phyloP scores from a whole-genome alignment of 2,113 vertebrate species.

The Oreochromis niloticus region DNA sequence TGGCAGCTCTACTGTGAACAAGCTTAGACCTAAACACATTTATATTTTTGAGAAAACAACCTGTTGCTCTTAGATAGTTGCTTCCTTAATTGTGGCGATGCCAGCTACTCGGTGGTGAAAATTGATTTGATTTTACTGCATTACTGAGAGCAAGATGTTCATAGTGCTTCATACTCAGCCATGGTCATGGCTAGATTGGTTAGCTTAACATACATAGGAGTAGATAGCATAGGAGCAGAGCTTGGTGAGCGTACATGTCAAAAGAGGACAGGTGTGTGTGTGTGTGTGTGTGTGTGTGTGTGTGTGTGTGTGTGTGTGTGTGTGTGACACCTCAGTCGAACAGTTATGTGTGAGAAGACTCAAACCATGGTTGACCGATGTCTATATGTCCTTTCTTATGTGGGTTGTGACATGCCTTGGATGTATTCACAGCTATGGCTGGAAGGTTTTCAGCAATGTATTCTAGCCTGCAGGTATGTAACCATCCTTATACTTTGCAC shows the following conservation, averaged over 20 bases:
- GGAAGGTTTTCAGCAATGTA: slow-evolving; percentile 5
- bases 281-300: too few species aligned
- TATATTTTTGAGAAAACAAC: neutral
- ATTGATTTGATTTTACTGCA: neutral
- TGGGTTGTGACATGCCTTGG: neutral
- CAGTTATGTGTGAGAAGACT: neutral
- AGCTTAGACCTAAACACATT: neutral
- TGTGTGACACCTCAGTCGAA: neutral
- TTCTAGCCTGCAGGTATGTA: slow-evolving; percentile 31
- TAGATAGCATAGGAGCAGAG: neutral
- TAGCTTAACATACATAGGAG: neutral
- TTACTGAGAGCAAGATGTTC: neutral
- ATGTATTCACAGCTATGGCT: neutral
- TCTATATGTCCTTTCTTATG: neutral
- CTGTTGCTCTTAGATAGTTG: neutral
- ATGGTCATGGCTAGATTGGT: neutral
- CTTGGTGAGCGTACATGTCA: neutral
- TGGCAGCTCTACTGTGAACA: neutral
- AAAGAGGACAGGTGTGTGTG: neutral
- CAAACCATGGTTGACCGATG: neutral
- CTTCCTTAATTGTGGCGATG: neutral
- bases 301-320: neutral
- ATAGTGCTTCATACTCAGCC: neutral
- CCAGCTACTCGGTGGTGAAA: neutral
- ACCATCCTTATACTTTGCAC: slow-evolving; percentile 16